These are phyloP conservation scores for Helicoverpa armigera DNA, from an alignment of 1,140 invertebrate genomes.

Conservation along the genomic window DNA sequence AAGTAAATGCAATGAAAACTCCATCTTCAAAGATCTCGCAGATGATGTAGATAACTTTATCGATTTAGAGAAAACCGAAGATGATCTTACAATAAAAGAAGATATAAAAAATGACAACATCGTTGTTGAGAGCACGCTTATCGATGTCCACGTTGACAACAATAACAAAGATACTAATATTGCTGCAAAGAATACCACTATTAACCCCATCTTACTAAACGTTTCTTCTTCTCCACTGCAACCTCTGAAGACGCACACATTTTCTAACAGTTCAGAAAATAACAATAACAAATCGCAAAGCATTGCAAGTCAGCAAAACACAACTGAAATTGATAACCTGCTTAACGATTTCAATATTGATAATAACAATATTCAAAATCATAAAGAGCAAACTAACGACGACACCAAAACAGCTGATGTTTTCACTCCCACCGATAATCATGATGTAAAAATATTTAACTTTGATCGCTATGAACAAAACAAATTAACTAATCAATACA, in stretches of 20 bases:
- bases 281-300: constrained; percentile 77
- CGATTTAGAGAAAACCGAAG: constrained; percentile 73
- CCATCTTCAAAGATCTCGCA: constrained; percentile 80
- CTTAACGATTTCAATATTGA: constrained; percentile 74
- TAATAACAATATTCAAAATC: constrained; percentile 61
- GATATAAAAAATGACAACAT: constrained; percentile 71
- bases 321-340: constrained; percentile 75
- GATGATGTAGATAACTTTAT: constrained; percentile 79
- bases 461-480: constrained; percentile 85
- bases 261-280: constrained; percentile 75
- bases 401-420: constrained; percentile 59
- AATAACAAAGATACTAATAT: constrained; percentile 73
- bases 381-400: constrained; percentile 50
- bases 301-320: constrained; percentile 71
- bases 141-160: constrained; percentile 81
- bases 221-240: constrained; percentile 81
- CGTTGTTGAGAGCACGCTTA: constrained; percentile 81
- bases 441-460: constrained; percentile 85
- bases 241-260: constrained; percentile 80
- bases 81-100: constrained; percentile 61
- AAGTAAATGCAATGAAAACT: constrained; percentile 82
- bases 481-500: constrained; percentile 73
- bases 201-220: constrained; percentile 79
- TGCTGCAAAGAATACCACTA: constrained; percentile 64
- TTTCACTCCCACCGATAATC: constrained; percentile 67